Base-by-base conservation (phyloP, 2,888 invertebrate genomes). In the Panopea generosa region DNA sequence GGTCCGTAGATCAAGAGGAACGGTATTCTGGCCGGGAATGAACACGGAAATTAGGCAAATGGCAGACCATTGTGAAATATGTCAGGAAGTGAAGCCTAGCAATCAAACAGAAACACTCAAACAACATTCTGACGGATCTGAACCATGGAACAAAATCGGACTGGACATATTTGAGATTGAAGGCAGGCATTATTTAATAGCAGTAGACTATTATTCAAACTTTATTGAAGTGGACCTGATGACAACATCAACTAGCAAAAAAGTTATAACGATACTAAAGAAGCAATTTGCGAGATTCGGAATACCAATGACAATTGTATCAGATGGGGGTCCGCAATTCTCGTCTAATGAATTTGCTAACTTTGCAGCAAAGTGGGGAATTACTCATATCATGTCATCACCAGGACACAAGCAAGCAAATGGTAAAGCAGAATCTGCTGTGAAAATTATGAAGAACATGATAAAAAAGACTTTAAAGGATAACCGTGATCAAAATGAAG, bases 261-360 rank as follows among this genome's bases (percentile, higher is more conserved):
- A 68, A 1, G 57, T 81, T 7, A 74, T 77, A 11, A 22, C 29
- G 14, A 65, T 63, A 49, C 40, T 75, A 0, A 77, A 74, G 60
- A 22, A 22, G 20, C 72, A 80, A 29, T 77, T 83, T 55, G 56
- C 60, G 40, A 20, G 71, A 24, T 63, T 76, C 57, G 82, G 82
- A 11, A 76, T 73, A 27, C 74, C 77, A 38, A 69, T 68, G 2
- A 27, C 16, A 33, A 49, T 77, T 6, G 27, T 79, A 22, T 61
- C 62, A 2, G 77, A 80, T 43, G 76, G 70, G 45, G 82, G 79
- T 9, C 75, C 82, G 6, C 72, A 71, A 33, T 72, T 74, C 33
- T 22, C 45, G 40, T 14, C 56, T 55, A n/a, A 6, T 4, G 50
- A 59, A 52, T 72, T 65, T 38, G 52, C 49, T 18, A 26, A 65